Evolutionary conservation across 2,797 vertebrate genomes (phyloP), one percentile per base, ranked within the genome.

Genomic region (Lophius americanus): DNA sequence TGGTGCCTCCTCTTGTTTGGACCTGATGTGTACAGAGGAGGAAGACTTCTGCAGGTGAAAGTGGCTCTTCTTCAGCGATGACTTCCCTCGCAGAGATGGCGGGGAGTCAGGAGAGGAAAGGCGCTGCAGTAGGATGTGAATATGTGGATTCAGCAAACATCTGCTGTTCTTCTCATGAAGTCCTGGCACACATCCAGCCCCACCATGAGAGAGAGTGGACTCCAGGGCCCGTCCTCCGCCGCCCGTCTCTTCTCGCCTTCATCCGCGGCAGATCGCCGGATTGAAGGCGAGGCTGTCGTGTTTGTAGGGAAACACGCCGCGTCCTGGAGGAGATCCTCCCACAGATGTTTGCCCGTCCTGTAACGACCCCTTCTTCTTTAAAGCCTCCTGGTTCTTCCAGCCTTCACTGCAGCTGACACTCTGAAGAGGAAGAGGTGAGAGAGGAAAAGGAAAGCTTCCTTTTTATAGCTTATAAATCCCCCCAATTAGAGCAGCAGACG

Each of bases 81-180:
- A 53, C 65, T 75, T 68, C 49, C 60, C 43, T 4, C 43, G 11
- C 43, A 10, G 12, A 11, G 9, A 58, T 55, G 42, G 65, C n/a
- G 32, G 46, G 72, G 71, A 75, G 46, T 44, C 57, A 70, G 68
- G 73, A 75, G 70, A 82, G 59, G 75, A 84, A 73, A 73, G 64
- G 75, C 54, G 2, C 58, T 79, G 75, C 70, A 74, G 73, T 82
- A 85, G 82, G 82, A 72, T 79, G 60, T 83, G 75, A 71, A 85
- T 87, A 64, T 78, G 79, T 70, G 77, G 85, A 85, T 85, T 76
- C 74, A 62, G 82, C 69, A 74, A 72, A 77, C 74, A 84, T 79
- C 81, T 90, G 81, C 65, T 79, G 60, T 71, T 60, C 64, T 50
- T 73, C 64, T 79, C 47, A 68, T 81, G 76, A 84, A 82, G 82